Base-by-base conservation (phyloP, 2,888 invertebrate species). In the Clitarchus hookeri region DNA sequence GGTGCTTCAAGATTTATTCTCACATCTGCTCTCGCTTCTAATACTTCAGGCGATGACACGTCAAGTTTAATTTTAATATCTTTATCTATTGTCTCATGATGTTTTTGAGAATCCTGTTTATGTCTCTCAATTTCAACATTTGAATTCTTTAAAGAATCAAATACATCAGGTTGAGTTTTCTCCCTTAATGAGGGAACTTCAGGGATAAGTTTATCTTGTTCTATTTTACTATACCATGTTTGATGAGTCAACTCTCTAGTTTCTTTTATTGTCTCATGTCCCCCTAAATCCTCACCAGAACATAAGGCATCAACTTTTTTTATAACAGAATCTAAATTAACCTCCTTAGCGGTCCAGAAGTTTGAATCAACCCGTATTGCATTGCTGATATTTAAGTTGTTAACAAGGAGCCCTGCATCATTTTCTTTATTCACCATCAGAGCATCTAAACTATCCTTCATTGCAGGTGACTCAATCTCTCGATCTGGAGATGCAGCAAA, bases 301-400 rank as follows among this genome's bases (percentile, higher is more conserved):
- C 95, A 95, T 79, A 95, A 91, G 0, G 95, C 95, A 89, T 96
- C 95, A 0, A 95, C 95, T 89, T 95, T 96, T 91, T 96, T 96
- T 88, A 96, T 96, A 2, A 96, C 96, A 27, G 96, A 96, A 89
- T 96, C 96, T 88, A 96, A 95, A 89, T 96, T 96, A 0, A 96
- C 93, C 90, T 96, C 96, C 91, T 96, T 96, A 11, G 95, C 95
- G 65, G 95, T 95, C 96, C 96, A 96, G 89, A 95, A 95, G 90
- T 95, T 95, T 89, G 94, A 95, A 90, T 95, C 96, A 8, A 85
- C 86, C 82, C 86, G 84, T 4, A 87, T 86, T 23, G 78, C 86
- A 85, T 83, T 53, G n/a, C 77, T 79, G n/a, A 84, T 44, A 53
- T 84, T 84, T 36, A 84, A 36, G n/a, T 85, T 85, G 25, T 79